Evolutionary conservation across 2,113 vertebrate genomes (phyloP), one percentile per base, ranked within the genome.

Genomic region (Protobothrops mucrosquamatus): DNA sequence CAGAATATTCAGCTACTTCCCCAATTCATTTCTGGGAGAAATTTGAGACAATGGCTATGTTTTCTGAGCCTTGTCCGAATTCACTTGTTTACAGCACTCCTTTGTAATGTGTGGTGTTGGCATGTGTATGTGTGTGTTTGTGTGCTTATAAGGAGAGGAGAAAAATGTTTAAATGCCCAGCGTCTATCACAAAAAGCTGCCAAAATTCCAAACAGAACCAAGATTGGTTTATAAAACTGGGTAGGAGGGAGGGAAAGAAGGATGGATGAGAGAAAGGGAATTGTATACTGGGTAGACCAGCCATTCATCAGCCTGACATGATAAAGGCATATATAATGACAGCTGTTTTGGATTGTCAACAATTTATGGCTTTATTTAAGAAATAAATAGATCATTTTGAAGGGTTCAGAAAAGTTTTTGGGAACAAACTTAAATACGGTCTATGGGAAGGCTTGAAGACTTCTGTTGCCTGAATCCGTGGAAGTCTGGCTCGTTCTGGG

Each of bases 281-380:
- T 1, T 8, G 34, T 20, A 8, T 87, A 34, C 0, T 57, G 89
- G 93, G 51, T 88, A 92, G 94, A 89, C 24, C 64, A 6, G 94
- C 96, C 95, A 94, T 96, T 48, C 94, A 89, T 92, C 93, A 89
- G 95, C 24, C 11, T 52, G 93, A 95, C 94, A 95, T 95, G 69
- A 95, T 95, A 95, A 95, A 97, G 93, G 61, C 51, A 87, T 91
- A 85, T 93, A 96, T 96, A 95, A 29, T 95, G 95, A 90, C 93
- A 96, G 96, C 96, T 97, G 96, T 95, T 51, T 96, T 69, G 4
- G 3, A 92, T 90, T 93, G 96, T 92, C 94, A 94, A 92, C 93
- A 87, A 94, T 95, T 96, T 95, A 94, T 93, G 52, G 93, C 91
- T 96, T 95, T 94, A 87, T 95, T 96, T 96, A 96, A 95, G 95